Conservation (phyloP, 2,113 vertebrate genomes). For the Osmerus mordax region DNA sequence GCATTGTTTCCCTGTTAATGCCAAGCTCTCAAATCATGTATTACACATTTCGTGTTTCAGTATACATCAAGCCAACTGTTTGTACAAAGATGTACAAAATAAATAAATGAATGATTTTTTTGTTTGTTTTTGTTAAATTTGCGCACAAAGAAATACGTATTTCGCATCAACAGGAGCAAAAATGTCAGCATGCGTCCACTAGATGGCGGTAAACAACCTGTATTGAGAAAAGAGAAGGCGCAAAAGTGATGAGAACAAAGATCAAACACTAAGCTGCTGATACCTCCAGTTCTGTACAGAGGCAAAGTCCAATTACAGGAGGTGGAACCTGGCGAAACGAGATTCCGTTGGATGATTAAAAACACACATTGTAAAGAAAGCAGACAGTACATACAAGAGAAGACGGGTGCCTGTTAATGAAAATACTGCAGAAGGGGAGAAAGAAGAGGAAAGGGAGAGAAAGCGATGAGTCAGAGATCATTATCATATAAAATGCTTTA, state of each 20-base stretch:
- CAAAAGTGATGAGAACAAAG: background rate
- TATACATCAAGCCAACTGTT: no score
- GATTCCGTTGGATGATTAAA: background rate
- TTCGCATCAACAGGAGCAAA: background rate
- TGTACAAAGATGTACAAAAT: background rate
- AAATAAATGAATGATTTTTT: background rate
- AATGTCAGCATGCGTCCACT: background rate
- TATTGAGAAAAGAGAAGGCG: background rate
- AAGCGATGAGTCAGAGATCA: background rate
- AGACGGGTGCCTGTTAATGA: background rate
- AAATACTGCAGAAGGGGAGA: background rate
- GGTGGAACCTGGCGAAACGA: background rate
- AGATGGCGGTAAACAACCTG: background rate
- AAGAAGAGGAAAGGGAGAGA: background rate
- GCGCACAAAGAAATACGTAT: background rate
- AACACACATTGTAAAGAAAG: background rate
- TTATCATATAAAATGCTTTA: slow-evolving; percentile 12
- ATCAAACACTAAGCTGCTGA: background rate
- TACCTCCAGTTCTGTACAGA: background rate
- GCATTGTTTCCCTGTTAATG: no score
- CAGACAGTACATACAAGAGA: background rate
- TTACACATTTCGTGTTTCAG: no score
- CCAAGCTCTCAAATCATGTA: no score
- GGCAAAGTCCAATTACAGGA: background rate
- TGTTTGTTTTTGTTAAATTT: background rate